These are phyloP conservation scores for Habropoda laboriosa DNA, from an alignment of 1,140 invertebrate species.

Conservation along the genomic window DNA sequence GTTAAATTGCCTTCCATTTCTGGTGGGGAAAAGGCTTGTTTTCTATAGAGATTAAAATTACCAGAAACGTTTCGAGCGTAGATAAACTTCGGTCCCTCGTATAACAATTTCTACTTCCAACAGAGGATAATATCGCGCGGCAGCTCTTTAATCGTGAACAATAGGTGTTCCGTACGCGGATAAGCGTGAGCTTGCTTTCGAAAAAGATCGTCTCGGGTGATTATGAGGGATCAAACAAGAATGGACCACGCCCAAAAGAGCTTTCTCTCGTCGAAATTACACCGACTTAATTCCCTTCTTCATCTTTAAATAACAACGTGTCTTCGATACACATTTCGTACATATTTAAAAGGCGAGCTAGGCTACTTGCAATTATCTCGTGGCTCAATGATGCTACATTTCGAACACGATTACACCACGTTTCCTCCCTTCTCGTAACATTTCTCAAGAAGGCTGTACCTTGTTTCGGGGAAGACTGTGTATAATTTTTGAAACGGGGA, in stretches of 20 bases:
- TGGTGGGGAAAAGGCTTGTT: not conserved
- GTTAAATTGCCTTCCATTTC: not conserved
- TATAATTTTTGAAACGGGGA: constrained; percentile 4
- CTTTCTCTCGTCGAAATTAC: too few relatives aligned
- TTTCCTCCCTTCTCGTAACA: too few relatives aligned
- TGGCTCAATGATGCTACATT: too few relatives aligned
- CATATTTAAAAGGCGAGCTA: too few relatives aligned
- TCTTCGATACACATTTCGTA: too few relatives aligned
- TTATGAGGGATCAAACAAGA: not conserved
- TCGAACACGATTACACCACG: too few relatives aligned
- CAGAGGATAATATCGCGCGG: not conserved
- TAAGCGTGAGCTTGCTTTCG: not conserved
- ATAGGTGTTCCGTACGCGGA: not conserved
- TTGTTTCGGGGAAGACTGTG: too few relatives aligned
- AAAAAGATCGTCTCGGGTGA: too few relatives aligned
- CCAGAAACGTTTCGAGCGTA: not conserved
- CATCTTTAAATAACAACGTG: too few relatives aligned
- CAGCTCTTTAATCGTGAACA: not conserved
- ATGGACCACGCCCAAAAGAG: not conserved
- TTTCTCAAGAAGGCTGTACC: too few relatives aligned
- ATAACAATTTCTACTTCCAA: not conserved
- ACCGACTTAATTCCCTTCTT: too few relatives aligned
- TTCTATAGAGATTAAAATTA: constrained; percentile 2
- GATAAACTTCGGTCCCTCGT: not conserved
- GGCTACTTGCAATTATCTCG: too few relatives aligned